These are phyloP conservation scores for Takifugu rubripes DNA, from an alignment of 2,797 vertebrate genomes.

Conservation along the genomic window DNA sequence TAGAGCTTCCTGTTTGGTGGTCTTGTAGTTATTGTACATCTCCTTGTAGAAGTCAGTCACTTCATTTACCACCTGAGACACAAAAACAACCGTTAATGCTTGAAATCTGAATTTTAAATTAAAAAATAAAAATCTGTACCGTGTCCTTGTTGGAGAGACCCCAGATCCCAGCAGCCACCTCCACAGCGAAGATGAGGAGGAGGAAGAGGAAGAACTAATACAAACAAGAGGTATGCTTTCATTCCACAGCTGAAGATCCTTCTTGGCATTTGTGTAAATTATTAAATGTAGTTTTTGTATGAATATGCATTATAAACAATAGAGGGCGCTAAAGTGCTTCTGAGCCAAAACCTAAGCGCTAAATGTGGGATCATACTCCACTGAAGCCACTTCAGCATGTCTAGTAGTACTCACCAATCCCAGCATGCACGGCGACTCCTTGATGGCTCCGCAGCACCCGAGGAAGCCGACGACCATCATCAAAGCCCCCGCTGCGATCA, in stretches of 20 bases:
- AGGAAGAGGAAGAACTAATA: conserved; percentile 91
- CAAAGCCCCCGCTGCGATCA: conserved; percentile 88
- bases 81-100: neutral
- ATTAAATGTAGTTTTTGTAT: no score
- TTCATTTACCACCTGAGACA: conserved; percentile 79
- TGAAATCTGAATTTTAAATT: neutral
- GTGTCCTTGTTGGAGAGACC: conserved; percentile 85
- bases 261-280: neutral
- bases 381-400: no score
- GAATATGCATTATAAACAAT: neutral
- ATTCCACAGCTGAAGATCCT: neutral
- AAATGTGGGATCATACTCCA: no score
- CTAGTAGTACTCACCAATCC: conserved; percentile 82
- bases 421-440: conserved; percentile 93
- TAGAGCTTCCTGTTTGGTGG: conserved; percentile 65
- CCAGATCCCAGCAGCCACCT: conserved; percentile 93
- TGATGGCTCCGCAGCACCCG: conserved; percentile 92
- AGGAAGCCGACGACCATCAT: conserved; percentile 97
- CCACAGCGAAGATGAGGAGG: conserved; percentile 88
- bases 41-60: conserved; percentile 82
- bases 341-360: no score
- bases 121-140: conserved; percentile 59
- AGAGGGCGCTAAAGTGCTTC: neutral
- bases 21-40: conserved; percentile 73
- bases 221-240: neutral